These are phyloP conservation scores for Channa maculata DNA, from an alignment of 2,113 vertebrate genomes.

Conservation along the genomic window DNA sequence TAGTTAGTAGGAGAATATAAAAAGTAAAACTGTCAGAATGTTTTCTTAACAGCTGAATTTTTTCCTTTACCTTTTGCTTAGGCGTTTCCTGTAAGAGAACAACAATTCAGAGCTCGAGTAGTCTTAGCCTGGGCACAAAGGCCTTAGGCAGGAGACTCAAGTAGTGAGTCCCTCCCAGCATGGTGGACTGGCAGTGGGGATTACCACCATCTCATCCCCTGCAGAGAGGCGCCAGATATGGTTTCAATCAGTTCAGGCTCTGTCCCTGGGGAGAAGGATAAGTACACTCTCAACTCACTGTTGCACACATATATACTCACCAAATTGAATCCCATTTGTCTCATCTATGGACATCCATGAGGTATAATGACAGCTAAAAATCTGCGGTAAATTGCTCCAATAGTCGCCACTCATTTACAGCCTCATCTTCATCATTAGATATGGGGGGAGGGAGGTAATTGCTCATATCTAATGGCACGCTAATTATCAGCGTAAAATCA, in stretches of 20 bases:
- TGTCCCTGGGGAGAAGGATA: conserved; percentile 57
- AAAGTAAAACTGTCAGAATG: too few relatives aligned
- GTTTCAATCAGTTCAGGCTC: conserved; percentile 44
- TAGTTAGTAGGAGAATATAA: too few relatives aligned
- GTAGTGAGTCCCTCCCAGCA: conserved; percentile 55
- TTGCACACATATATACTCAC: conserved; percentile 42
- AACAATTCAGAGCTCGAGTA: conserved; percentile 42
- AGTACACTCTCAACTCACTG: conserved; percentile 47
- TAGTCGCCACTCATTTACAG: conserved; percentile 60
- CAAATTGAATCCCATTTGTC: conserved; percentile 65
- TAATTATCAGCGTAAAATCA: conserved; percentile 74
- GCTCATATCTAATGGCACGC: conserved; percentile 69
- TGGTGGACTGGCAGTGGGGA: conserved; percentile 57
- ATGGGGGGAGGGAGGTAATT: conserved; percentile 64
- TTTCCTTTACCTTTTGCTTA: conserved; percentile 16
- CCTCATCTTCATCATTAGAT: conserved; percentile 70
- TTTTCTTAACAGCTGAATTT: background rate
- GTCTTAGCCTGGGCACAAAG: conserved; percentile 46
- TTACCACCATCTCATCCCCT: conserved; percentile 60
- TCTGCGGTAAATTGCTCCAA: conserved; percentile 57
- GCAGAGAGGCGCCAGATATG: conserved; percentile 59
- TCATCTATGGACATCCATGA: conserved; percentile 48
- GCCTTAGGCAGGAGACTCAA: conserved; percentile 43
- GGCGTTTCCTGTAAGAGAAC: conserved; percentile 40
- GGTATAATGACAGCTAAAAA: conserved; percentile 59